Conservation (phyloP, 2,113 vertebrate genomes). For the Laticauda laticaudata region DNA sequence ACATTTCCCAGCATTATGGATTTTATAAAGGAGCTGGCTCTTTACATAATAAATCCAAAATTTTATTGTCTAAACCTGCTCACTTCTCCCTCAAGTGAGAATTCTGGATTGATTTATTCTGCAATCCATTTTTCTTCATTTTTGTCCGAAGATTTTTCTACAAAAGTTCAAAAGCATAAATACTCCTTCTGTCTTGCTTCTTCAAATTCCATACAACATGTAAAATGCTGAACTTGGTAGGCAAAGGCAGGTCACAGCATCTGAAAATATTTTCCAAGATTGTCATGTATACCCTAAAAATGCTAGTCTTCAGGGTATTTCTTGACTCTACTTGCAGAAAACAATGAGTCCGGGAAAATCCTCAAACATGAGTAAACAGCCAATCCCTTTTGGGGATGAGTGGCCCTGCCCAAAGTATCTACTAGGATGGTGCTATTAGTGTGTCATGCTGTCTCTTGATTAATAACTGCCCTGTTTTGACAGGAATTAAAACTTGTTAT, state of each 20-base stretch:
- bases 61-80: not conserved
- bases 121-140: not conserved
- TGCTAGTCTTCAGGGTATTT: not conserved
- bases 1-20: not conserved
- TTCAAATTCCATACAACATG: not conserved
- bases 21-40: not conserved
- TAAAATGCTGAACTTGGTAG: not conserved
- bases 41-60: not conserved
- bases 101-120: not conserved
- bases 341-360: not conserved
- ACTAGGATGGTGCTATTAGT: not conserved
- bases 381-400: not conserved
- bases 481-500: not conserved
- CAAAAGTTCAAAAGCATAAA: not conserved
- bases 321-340: not conserved
- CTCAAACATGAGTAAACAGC: not conserved
- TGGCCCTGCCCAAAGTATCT: not conserved
- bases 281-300: not conserved
- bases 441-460: not conserved
- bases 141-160: not conserved
- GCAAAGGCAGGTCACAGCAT: not conserved
- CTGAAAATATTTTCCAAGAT: not conserved
- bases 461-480: not conserved
- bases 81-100: not conserved
- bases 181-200: not conserved